A percentile compares a stretch with the other conserved stretches of the same genome.
Conservation (phyloP, 2,113 vertebrate genomes). For the Myotis lucifugus region DNA sequence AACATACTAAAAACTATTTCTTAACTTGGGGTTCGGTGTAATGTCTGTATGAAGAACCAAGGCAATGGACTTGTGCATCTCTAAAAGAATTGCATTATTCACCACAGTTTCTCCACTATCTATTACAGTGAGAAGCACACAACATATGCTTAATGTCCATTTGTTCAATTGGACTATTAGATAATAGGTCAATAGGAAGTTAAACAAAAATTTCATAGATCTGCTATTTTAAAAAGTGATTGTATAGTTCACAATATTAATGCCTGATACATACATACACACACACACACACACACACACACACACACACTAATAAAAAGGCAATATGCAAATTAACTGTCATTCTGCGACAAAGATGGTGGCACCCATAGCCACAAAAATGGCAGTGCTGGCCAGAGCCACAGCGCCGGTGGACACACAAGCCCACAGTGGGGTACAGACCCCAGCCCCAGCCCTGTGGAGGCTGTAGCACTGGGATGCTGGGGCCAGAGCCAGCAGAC, state of each 20-base stretch:
- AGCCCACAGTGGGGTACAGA: no score
- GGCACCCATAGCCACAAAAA: no score
- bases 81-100: background rate
- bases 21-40: background rate
- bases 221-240: background rate
- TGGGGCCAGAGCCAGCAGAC: no score
- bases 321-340: no score
- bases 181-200: background rate
- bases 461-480: no score
- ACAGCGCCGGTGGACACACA: no score
- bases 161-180: background rate
- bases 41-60: background rate
- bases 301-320: no score
- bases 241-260: background rate
- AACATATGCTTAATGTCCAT: background rate
- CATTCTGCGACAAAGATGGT: no score
- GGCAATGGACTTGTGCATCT: background rate
- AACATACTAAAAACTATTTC: background rate
- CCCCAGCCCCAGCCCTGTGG: no score
- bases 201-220: background rate
- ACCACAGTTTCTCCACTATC: background rate
- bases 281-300: no score
- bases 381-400: no score
- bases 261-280: background rate
- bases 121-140: background rate